Conservation (phyloP, 2,113 vertebrate species). For the Calonectris borealis region DNA sequence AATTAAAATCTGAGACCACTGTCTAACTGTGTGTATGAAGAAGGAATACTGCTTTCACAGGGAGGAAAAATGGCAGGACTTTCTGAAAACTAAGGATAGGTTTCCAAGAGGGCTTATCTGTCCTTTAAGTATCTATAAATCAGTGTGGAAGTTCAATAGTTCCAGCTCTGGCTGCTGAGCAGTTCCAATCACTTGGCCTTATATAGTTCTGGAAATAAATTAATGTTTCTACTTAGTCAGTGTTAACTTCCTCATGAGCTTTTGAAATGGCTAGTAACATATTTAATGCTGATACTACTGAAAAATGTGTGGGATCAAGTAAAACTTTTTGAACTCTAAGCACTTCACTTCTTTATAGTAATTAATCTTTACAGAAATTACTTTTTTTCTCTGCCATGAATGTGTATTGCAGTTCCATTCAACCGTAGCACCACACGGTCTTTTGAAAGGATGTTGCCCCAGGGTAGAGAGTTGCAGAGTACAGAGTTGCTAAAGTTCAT, state of each 20-base stretch:
- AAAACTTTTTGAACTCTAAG: neutral
- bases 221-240: neutral
- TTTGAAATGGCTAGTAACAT: neutral
- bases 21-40: neutral
- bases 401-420: neutral
- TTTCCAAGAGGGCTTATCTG: neutral
- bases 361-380: neutral
- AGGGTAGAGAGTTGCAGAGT: neutral
- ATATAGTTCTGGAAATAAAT: neutral
- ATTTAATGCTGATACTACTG: neutral
- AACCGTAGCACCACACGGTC: neutral
- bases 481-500: neutral
- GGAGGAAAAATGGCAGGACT: neutral
- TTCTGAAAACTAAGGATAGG: neutral
- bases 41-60: neutral
- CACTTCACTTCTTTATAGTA: neutral
- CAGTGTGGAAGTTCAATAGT: neutral
- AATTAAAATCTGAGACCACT: neutral
- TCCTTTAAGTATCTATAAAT: neutral
- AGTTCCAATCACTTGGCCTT: neutral
- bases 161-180: neutral
- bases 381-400: neutral
- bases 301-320: neutral
- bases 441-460: neutral
- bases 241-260: neutral